Base-by-base conservation (phyloP, 1,140 invertebrate species). In the Lycorma delicatula region DNA sequence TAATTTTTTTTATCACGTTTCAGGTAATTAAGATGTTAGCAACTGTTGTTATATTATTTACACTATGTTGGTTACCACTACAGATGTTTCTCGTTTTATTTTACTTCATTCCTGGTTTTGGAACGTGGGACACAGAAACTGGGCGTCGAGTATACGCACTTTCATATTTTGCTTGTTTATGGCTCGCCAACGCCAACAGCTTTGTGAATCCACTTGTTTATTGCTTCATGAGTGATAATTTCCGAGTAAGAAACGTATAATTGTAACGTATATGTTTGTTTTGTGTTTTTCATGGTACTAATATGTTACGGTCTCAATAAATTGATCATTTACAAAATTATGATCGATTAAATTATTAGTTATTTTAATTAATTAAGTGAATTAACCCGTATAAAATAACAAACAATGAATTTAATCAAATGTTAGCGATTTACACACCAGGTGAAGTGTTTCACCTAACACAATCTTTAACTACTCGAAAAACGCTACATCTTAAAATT, bases 181-280 rank as follows among this genome's bases (percentile, higher is more conserved):
- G 77, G 76, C 64, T 79, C 6, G 76, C 78, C 38, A 79, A 79
- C 73, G 74, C 75, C 22, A 80, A 79, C 66, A 76, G 74, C 60
- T 79, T 77, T 69, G 78, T 81, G 59, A 83, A 83, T 67, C 81
- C 81, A 1, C 73, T 83, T 53, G 75, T 83, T 38, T 83, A 83
- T 63, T 79, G 80, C 66, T 77, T 82, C 65, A 80, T 81, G 72
- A 81, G 78, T 54, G 78, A 77, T 36, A 79, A 77, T 62, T 83
- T 83, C 64, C 70, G 80, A 71, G 77, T 79, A 69, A 70, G 70
- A 6, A 27, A 41, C n/a, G n/a, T n/a, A n/a, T n/a, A n/a, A n/a
- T n/a, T n/a, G n/a, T n/a, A n/a, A n/a, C n/a, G n/a, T n/a, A n/a
- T n/a, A n/a, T n/a, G n/a, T n/a, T n/a, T n/a, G n/a, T n/a, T n/a